Evolutionary conservation across 2,113 vertebrate genomes (phyloP).

Genomic region (Syngnathus floridae): DNA sequence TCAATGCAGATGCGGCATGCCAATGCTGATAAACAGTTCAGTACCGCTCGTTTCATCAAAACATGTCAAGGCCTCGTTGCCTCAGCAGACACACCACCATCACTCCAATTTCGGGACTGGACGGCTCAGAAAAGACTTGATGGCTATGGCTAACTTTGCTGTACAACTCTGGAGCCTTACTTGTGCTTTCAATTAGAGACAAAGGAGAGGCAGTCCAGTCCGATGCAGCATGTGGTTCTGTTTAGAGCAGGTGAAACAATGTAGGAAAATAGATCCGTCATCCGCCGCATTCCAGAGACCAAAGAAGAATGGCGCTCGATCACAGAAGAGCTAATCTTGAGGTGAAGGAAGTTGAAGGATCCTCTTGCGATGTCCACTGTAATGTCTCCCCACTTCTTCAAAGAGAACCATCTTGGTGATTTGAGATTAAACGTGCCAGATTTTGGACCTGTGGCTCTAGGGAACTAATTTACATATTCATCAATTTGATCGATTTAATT

Average conservation of each 20-base stretch:
- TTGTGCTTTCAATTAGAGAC: conserved; percentile 74
- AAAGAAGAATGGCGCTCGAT: conserved; percentile 67
- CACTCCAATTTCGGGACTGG: conserved; percentile 33
- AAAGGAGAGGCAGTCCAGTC: conserved; percentile 51
- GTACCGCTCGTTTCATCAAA: conserved; percentile 30
- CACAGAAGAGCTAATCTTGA: conserved; percentile 64
- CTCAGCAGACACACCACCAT: conserved; percentile 28
- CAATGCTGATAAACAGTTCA: conserved; percentile 16
- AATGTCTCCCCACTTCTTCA: neutral
- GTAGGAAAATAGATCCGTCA: conserved; percentile 76
- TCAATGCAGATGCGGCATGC: conserved; percentile 30
- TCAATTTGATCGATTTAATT: neutral
- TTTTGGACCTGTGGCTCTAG: no score
- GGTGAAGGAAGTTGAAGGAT: conserved; percentile 33
- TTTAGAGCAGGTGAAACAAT: conserved; percentile 79
- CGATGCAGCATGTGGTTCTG: conserved; percentile 67
- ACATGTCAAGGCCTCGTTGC: conserved; percentile 28
- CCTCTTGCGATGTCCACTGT: conserved; percentile 1
- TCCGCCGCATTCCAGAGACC: conserved; percentile 61
- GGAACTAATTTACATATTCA: neutral
- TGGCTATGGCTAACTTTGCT: conserved; percentile 25
- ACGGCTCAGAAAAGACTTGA: conserved; percentile 9
- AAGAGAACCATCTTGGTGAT: neutral
- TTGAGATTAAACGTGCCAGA: neutral
- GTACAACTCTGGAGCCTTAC: conserved; percentile 38